These are phyloP conservation scores for Saxicola maurus DNA, from an alignment of 2,797 vertebrate genomes.

Conservation along the genomic window DNA sequence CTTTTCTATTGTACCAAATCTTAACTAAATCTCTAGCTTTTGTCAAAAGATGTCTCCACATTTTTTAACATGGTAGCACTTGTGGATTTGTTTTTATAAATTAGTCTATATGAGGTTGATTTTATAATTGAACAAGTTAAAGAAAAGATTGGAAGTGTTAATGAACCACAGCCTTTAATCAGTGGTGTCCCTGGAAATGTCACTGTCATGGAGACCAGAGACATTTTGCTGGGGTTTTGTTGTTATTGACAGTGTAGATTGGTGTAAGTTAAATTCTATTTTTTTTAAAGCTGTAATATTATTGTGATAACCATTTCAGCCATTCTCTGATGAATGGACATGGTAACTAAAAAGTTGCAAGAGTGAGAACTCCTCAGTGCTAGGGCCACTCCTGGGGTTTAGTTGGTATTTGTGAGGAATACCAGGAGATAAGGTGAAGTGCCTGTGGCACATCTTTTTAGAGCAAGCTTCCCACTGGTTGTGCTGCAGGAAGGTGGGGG, in stretches of 20 bases:
- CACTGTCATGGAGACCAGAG: background rate
- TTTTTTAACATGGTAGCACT: background rate
- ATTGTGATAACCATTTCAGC: background rate
- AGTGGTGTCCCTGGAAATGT: background rate
- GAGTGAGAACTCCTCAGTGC: background rate
- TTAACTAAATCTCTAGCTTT: conserved; percentile 9
- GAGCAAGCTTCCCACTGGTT: background rate
- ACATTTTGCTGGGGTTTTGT: background rate
- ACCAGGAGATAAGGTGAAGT: background rate
- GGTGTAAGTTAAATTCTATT: background rate
- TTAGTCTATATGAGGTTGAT: background rate
- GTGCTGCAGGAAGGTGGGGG: fast-evolving
- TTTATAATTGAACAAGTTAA: background rate
- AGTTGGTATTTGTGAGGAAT: background rate
- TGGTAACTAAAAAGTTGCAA: background rate
- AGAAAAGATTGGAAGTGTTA: background rate
- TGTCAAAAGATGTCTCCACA: background rate
- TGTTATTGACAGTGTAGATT: background rate
- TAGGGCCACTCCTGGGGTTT: background rate
- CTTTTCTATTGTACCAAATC: background rate
- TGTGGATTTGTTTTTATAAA: background rate
- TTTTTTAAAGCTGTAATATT: background rate
- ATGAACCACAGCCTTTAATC: background rate
- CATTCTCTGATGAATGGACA: background rate
- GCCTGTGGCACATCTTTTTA: background rate